Evolutionary conservation across 2,888 invertebrate species (phyloP).

Genomic region (Lycocerus yunnanus): DNA sequence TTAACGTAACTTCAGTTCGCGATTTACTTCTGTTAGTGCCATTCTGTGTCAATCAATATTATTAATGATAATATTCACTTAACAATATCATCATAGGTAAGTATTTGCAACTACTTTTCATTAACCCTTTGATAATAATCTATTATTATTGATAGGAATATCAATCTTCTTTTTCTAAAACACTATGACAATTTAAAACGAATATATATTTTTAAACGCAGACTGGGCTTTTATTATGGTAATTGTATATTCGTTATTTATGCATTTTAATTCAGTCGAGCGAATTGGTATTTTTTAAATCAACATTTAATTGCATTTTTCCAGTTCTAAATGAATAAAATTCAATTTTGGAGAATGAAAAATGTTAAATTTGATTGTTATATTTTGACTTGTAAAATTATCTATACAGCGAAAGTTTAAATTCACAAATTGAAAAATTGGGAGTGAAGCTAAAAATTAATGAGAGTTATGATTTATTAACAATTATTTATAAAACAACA

Average conservation of each 20-base stretch:
- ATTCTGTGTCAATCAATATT: neutral
- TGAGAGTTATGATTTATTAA: neutral
- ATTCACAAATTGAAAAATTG: neutral
- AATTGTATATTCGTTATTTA: neutral
- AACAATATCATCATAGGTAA: neutral
- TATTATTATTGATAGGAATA: neutral
- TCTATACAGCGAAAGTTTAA: neutral
- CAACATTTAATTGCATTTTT: slow-evolving; percentile 3
- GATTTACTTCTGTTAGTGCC: slow-evolving; percentile 18
- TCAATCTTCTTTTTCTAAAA: neutral
- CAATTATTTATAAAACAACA: neutral
- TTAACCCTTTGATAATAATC: neutral
- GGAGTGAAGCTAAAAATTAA: neutral
- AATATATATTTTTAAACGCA: neutral
- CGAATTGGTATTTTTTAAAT: neutral
- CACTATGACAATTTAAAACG: neutral
- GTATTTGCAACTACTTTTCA: neutral
- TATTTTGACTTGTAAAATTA: neutral
- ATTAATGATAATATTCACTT: neutral
- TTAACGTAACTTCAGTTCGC: slow-evolving; percentile 21
- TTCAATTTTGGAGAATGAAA: neutral
- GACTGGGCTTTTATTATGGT: neutral
- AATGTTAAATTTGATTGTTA: neutral
- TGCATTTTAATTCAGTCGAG: neutral
- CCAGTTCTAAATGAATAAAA: neutral